Percentiles rank a stretch among this genome's conserved stretches.
Conservation (phyloP, 2,888 invertebrate genomes). For the Gryllus longicercus region DNA sequence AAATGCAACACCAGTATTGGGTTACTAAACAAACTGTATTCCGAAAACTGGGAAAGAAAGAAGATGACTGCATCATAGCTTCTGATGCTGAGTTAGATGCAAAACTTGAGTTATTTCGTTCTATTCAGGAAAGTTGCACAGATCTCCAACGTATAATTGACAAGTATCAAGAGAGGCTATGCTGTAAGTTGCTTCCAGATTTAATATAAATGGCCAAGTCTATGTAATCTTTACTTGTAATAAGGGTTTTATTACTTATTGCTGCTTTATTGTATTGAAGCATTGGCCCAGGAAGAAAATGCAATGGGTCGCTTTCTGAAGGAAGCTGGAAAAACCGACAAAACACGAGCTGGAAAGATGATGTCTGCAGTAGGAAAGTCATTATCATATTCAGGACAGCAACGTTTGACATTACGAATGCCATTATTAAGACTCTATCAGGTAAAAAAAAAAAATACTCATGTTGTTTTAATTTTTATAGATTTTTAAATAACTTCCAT, state of each 20-base stretch:
- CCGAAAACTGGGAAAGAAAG: slow-evolving; percentile 90
- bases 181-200: slow-evolving; percentile 55
- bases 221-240: slow-evolving; percentile 23
- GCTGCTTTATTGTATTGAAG: slow-evolving; percentile 45
- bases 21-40: slow-evolving; percentile 94
- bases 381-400: slow-evolving; percentile 85
- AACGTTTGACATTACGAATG: slow-evolving; percentile 79
- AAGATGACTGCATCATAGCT: slow-evolving; percentile 94
- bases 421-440: slow-evolving; percentile 87
- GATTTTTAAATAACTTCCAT: neutral
- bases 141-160: slow-evolving; percentile 85
- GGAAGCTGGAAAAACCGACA: slow-evolving; percentile 84
- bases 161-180: slow-evolving; percentile 88
- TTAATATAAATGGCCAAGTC: neutral
- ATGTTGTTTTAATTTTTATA: neutral
- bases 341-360: slow-evolving; percentile 78
- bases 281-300: slow-evolving; percentile 93
- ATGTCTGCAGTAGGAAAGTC: slow-evolving; percentile 83
- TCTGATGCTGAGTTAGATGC: slow-evolving; percentile 96
- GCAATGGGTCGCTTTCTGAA: slow-evolving; percentile 90
- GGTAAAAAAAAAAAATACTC: slow-evolving; percentile 41
- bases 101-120: slow-evolving; percentile 88
- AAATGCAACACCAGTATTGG: slow-evolving; percentile 96
- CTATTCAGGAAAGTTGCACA: slow-evolving; percentile 85
- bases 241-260: slow-evolving; percentile 20